A percentile compares a stretch with the other conserved stretches of the same genome.
Conservation (phyloP, 2,888 invertebrate genomes). For the Dasysyrphus albostriatus region DNA sequence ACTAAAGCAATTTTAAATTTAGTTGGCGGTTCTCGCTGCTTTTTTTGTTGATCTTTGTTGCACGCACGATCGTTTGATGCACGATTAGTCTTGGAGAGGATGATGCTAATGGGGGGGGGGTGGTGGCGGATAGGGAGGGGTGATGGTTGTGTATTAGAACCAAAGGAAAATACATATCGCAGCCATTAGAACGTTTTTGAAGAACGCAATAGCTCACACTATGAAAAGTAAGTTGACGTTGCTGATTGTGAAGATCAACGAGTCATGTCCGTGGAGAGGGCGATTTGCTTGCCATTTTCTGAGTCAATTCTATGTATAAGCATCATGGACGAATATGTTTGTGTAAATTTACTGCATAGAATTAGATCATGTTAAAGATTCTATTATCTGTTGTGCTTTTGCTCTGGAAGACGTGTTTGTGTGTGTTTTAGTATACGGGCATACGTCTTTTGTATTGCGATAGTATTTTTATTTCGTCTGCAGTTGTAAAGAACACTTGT, state of each 20-base stretch:
- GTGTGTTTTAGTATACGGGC: conserved; percentile 17
- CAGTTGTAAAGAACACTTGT: background rate
- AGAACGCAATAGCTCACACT: conserved; percentile 57
- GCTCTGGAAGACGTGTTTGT: conserved; percentile 20
- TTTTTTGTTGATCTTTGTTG: conserved; percentile 55
- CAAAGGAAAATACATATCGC: conserved; percentile 54
- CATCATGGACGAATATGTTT: conserved; percentile 55
- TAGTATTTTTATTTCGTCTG: background rate
- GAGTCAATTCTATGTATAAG: conserved; percentile 11
- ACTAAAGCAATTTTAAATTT: conserved; percentile 69
- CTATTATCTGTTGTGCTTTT: conserved; percentile 42
- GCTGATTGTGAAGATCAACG: conserved; percentile 69
- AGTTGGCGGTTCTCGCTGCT: conserved; percentile 62
- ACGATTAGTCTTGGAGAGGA: conserved; percentile 42
- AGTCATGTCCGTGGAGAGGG: conserved; percentile 51
- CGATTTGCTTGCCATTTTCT: conserved; percentile 15
- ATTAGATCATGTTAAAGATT: conserved; percentile 68
- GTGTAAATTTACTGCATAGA: conserved; percentile 56
- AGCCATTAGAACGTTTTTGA: conserved; percentile 46
- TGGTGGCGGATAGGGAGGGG: background rate
- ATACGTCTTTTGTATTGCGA: conserved; percentile 22
- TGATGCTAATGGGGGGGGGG: background rate
- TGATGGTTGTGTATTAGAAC: background rate
- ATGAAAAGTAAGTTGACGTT: conserved; percentile 58
- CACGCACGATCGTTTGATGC: conserved; percentile 73